These are phyloP conservation scores for Cryptophagus acutangulus DNA, from an alignment of 2,888 invertebrate genomes.

Conservation along the genomic window DNA sequence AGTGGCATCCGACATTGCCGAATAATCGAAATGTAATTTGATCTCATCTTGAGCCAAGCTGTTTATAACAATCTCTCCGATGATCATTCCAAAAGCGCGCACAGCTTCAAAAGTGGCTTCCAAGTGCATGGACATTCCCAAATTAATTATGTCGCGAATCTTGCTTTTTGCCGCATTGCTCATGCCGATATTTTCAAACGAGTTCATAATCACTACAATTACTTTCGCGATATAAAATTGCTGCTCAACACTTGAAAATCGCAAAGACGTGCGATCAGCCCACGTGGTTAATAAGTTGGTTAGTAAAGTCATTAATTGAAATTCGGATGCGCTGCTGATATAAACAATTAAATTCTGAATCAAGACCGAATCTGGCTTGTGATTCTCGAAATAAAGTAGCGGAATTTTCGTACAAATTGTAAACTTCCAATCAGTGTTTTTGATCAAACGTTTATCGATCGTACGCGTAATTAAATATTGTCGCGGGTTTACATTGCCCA, in stretches of 20 bases:
- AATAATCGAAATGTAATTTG: slow-evolving; percentile 65
- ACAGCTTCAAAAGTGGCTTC: slow-evolving; percentile 58
- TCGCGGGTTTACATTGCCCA: slow-evolving; percentile 52
- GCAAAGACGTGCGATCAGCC: slow-evolving; percentile 61
- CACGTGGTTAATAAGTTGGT: slow-evolving; percentile 60
- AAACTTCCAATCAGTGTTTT: slow-evolving; percentile 61
- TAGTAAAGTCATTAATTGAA: slow-evolving; percentile 48
- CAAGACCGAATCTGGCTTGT: slow-evolving; percentile 47
- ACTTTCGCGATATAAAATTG: slow-evolving; percentile 67
- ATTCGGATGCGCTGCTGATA: slow-evolving; percentile 46
- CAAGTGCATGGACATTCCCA: slow-evolving; percentile 66
- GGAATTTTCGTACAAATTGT: slow-evolving; percentile 60
- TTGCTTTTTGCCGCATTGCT: slow-evolving; percentile 36
- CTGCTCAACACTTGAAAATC: slow-evolving; percentile 61
- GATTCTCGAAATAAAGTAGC: slow-evolving; percentile 50
- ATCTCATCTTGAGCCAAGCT: slow-evolving; percentile 46
- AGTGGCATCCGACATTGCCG: too few relatives aligned
- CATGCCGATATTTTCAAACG: slow-evolving; percentile 44
- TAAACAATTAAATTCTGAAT: slow-evolving; percentile 60
- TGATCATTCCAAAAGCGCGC: slow-evolving; percentile 68
- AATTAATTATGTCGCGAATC: slow-evolving; percentile 54
- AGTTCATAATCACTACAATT: slow-evolving; percentile 56
- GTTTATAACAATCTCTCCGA: slow-evolving; percentile 61
- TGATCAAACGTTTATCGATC: slow-evolving; percentile 52
- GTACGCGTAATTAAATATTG: slow-evolving; percentile 48